phyloP scores from a whole-genome alignment of 2,888 invertebrate species.

The Melipona bicolor region DNA sequence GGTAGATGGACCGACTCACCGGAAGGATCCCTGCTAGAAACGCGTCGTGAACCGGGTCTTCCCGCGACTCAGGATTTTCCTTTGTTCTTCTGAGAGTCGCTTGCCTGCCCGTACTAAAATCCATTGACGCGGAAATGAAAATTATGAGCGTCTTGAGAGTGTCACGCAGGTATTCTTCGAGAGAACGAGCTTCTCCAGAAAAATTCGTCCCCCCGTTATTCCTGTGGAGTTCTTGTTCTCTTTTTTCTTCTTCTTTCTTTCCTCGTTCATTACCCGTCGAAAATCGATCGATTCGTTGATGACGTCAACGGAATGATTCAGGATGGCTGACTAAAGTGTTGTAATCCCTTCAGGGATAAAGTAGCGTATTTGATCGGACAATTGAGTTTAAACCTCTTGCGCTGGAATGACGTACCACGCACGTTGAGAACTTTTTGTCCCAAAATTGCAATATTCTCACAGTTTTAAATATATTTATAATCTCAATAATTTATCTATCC shows the following conservation, averaged over 20 bases:
- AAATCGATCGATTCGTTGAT: not conserved
- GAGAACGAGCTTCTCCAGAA: not conserved
- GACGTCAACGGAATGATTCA: slow-evolving; percentile 1
- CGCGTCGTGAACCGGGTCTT: slow-evolving; percentile 18
- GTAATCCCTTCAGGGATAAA: not conserved
- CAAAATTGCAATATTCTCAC: too few relatives aligned
- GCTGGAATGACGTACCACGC: too few relatives aligned
- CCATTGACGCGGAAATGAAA: slow-evolving; percentile 22
- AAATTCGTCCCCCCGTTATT: not conserved
- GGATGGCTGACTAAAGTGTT: too few relatives aligned
- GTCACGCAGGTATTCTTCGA: too few relatives aligned
- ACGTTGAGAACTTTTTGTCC: too few relatives aligned
- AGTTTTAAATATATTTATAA: too few relatives aligned
- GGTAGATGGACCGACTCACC: slow-evolving; percentile 58
- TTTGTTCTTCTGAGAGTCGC: slow-evolving; percentile 27
- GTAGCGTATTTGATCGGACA: not conserved
- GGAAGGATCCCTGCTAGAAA: slow-evolving; percentile 7
- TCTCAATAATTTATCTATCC: too few relatives aligned
- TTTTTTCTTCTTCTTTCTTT: too few relatives aligned
- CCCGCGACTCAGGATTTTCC: slow-evolving; percentile 26
- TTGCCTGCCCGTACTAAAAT: not conserved
- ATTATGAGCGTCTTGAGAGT: not conserved
- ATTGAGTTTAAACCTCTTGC: not conserved
- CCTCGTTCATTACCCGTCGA: not conserved
- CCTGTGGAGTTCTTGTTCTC: too few relatives aligned